Conservation (phyloP, 2,113 vertebrate genomes). For the Daboia siamensis region DNA sequence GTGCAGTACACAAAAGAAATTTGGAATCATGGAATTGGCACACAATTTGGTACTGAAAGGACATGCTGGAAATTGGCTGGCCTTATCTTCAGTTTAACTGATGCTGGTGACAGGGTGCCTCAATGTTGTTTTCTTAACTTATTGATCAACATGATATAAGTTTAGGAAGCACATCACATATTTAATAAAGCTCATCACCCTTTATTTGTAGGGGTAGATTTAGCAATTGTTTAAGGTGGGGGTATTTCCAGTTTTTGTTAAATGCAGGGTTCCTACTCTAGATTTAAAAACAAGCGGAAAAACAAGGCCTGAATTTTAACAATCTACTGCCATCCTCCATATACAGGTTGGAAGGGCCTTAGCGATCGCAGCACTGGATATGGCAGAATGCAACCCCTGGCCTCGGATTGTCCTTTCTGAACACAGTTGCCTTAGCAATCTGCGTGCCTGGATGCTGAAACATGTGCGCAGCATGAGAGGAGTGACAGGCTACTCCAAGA, state of each 20-base stretch:
- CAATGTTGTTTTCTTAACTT: not conserved
- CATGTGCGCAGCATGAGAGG: slow-evolving; percentile 85
- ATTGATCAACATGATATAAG: not conserved
- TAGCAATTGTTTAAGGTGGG: no score
- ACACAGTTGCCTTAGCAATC: slow-evolving; percentile 86
- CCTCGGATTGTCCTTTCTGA: slow-evolving; percentile 88
- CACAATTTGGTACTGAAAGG: no score
- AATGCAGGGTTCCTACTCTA: not conserved
- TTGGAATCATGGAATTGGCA: not conserved
- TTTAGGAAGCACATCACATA: not conserved
- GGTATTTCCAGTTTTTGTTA: not conserved
- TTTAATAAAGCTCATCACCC: not conserved
- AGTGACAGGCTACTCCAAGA: slow-evolving; percentile 44
- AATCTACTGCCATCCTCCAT: not conserved
- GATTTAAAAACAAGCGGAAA: not conserved
- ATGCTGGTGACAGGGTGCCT: not conserved
- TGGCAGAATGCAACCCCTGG: slow-evolving; percentile 94
- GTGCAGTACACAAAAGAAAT: not conserved
- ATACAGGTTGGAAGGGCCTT: slow-evolving; percentile 87
- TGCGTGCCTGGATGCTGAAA: slow-evolving; percentile 90
- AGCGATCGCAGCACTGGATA: slow-evolving; percentile 88
- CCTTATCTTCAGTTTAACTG: not conserved
- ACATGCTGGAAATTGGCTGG: not conserved
- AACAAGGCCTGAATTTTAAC: not conserved
- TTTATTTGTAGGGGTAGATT: no score